Conservation (phyloP, 2,797 vertebrate genomes). For the Amblyraja radiata region DNA sequence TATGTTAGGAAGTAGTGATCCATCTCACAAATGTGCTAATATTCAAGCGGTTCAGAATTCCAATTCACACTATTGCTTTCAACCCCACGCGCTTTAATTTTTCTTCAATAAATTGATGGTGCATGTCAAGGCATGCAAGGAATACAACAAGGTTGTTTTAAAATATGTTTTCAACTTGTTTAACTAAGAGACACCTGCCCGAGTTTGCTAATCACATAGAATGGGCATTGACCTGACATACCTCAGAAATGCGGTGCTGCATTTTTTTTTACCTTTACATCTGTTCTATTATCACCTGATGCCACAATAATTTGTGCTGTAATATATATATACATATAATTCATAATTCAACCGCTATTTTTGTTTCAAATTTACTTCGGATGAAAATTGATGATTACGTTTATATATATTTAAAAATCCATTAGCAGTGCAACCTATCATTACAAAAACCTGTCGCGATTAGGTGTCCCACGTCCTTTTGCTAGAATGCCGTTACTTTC, state of each 20-base stretch:
- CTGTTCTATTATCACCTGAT: not conserved
- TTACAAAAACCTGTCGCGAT: not conserved
- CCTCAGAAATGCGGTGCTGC: not conserved
- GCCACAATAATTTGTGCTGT: not conserved
- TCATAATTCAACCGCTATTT: not conserved
- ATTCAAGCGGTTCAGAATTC: not conserved
- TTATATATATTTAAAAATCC: not conserved
- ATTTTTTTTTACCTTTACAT: not conserved
- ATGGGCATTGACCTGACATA: not conserved
- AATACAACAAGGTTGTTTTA: slow-evolving; percentile 66
- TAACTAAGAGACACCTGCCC: slow-evolving; percentile 61
- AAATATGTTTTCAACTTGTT: slow-evolving; percentile 45
- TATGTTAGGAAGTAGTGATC: not conserved
- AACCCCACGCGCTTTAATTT: slow-evolving; percentile 21
- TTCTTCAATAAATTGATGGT: slow-evolving; percentile 69
- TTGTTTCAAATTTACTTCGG: not conserved
- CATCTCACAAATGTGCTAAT: not conserved
- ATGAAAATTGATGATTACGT: not conserved
- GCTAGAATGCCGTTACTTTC: not conserved
- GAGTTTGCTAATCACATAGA: slow-evolving; percentile 33
- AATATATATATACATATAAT: not conserved
- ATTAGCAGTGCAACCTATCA: not conserved
- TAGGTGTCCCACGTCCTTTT: no score
- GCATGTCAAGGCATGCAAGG: slow-evolving; percentile 61
- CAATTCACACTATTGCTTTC: not conserved